phyloP scores from a whole-genome alignment of 2,797 vertebrate genomes.

The Eospalax fontanierii region DNA sequence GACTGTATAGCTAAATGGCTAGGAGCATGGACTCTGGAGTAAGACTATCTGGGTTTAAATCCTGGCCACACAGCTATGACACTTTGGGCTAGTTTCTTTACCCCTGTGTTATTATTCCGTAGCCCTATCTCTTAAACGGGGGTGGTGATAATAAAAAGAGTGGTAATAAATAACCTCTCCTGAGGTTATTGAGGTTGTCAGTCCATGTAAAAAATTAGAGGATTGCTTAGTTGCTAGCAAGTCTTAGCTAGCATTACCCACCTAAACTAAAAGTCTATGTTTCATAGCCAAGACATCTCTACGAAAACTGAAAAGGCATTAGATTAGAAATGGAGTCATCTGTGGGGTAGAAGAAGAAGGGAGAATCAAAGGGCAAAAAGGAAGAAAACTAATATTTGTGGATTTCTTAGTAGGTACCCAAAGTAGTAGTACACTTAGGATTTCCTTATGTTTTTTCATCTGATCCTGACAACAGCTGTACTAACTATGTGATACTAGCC shows the following conservation, averaged over 20 bases:
- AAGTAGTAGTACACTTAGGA: neutral
- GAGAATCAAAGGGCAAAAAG: constrained; percentile 15
- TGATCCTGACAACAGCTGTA: neutral
- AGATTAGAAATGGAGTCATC: constrained; percentile 27
- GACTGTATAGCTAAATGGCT: neutral
- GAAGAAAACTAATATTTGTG: neutral
- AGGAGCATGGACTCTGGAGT: neutral
- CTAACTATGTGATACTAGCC: neutral
- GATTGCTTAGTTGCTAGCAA: neutral
- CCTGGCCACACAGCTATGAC: neutral
- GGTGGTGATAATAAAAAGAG: too few relatives aligned
- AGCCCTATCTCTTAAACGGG: neutral
- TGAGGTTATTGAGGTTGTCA: neutral
- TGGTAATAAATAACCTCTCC: neutral
- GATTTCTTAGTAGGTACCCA: neutral
- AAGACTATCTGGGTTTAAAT: neutral
- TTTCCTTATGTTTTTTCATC: neutral
- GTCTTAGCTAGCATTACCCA: constrained; percentile 27
- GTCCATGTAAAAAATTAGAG: neutral
- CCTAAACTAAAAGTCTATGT: constrained; percentile 24
- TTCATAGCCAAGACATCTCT: neutral
- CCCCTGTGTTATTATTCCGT: neutral
- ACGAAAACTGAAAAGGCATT: constrained; percentile 5
- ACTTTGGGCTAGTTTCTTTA: neutral
- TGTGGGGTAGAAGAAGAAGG: neutral